These are phyloP conservation scores for Tenthredo amoena DNA, from an alignment of 2,888 invertebrate species.

Conservation along the genomic window DNA sequence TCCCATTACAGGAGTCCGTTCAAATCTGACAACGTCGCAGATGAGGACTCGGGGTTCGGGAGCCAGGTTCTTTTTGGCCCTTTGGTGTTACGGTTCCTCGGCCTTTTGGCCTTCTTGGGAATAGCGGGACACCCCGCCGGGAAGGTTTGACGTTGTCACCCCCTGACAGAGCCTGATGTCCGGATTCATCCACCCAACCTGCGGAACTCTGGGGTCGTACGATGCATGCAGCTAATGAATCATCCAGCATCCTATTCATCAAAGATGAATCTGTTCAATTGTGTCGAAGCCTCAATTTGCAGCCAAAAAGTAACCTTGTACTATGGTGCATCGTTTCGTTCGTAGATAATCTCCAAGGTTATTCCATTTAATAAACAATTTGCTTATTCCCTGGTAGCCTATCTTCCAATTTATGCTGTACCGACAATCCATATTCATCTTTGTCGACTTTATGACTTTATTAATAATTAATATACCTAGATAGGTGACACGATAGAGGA, in stretches of 20 bases:
- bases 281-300: neutral
- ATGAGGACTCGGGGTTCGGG: constrained; percentile 58
- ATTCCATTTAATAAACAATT: neutral
- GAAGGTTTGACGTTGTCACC: constrained; percentile 71
- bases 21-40: constrained; percentile 67
- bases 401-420: neutral
- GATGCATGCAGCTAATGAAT: neutral
- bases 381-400: neutral
- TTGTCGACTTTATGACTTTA: neutral
- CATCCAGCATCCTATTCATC: constrained; percentile 37
- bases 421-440: neutral
- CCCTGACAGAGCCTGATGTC: constrained; percentile 6
- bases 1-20: constrained; percentile 18
- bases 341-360: neutral
- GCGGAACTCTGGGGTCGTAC: neutral
- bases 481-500: neutral
- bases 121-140: constrained; percentile 70
- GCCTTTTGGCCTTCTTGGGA: constrained; percentile 58
- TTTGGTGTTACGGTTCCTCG: constrained; percentile 23
- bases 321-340: neutral
- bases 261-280: constrained; percentile 25
- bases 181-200: constrained; percentile 16
- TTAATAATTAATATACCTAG: neutral
- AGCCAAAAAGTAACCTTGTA: neutral
- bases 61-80: constrained; percentile 57